Evolutionary conservation across 1,140 invertebrate genomes (phyloP), one percentile per base, ranked within the genome.

Genomic region (Penaeus japonicus): DNA sequence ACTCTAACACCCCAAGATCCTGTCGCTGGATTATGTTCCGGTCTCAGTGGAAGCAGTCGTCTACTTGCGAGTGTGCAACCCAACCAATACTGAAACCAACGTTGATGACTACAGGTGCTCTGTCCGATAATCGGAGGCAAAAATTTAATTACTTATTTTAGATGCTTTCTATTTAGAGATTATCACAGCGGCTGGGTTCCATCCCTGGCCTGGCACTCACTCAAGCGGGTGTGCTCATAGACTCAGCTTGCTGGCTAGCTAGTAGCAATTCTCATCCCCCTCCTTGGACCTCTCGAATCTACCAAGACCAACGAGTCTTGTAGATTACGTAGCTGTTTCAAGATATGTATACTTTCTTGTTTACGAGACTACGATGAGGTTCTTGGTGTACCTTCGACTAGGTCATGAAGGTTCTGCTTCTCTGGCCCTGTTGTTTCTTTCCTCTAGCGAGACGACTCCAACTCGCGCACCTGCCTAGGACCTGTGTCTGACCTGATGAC

Each of bases 21-120:
- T 95, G 87, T 94, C 94, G 22, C 93, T 94, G 91, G 94, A 95
- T 92, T 93, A 93, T 7, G 94, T 95, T 20, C 95, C 94, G 0
- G 94, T 94, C n/a, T 93, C 94, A 0, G 94, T 94, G 47, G 94
- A 94, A 91, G 94, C 94, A 20, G 93, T 93, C 65, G 93, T 94
- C 35, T 94, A 94, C 91, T 94, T 94, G 91, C 91, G 93, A 77
- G 92, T 94, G 30, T 92, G 90, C 85, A 93, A 94, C 90, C 93
- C 94, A 0, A 94, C 93, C 0, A 91, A 93, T 17, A 93, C 93
- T 18, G 90, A 91, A 57, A 92, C 92, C 32, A 93, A 93, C 89
- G 92, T 88, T 82, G 86, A 88, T 83, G 86, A 88, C 70, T 88
- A 88, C 86, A 88, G 86, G 86, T 88, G 85, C 85, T 81, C 39